Evolutionary conservation across 1,140 invertebrate species (phyloP), one percentile per base, ranked within the genome.

Genomic region (Onthophagus taurus): DNA sequence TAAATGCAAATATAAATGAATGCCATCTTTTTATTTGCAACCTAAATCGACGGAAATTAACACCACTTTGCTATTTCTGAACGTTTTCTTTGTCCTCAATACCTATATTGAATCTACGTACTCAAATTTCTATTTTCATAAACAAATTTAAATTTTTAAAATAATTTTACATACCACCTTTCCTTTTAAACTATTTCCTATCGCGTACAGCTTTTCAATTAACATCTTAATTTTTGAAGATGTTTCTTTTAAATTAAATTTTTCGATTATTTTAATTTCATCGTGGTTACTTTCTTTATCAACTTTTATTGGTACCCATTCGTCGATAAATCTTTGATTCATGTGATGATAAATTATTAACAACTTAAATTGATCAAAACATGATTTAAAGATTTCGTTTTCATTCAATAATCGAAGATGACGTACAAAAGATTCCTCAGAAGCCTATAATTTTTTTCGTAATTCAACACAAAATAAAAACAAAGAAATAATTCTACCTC

Each of bases 251-350:
- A 13, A 33, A 33, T 8, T 33, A 33, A 33, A 23, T 16, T 37
- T 21, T 0, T 37, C 35, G 3, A n/a, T n/a, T n/a, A n/a, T n/a
- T n/a, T n/a, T n/a, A n/a, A n/a, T n/a, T n/a, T 21, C 18, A 1
- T n/a, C 18, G 8, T 11, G 24, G 24, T 21, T 13, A 4, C 12
- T 0, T 21, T 19, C 24, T 20, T 11, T 11, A 3, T n/a, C 24
- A n/a, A 21, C 35, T 37, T 7, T 12, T 37, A 37, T 21, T 21
- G 24, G 5, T 12, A 21, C 24, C 35, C 35, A 37, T 21, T 37
- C 35, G 4, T 37, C 35, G 14, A 37, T 37, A 21, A 37, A n/a
- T 21, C 35, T 37, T 23, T 37, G 35, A 21, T 37, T 37, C 14
- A 37, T 8, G 17, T 37, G 35, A 37, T 41, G 38, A 11, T 29